Conservation (phyloP, 2,113 vertebrate genomes). For the Nibea albiflora region DNA sequence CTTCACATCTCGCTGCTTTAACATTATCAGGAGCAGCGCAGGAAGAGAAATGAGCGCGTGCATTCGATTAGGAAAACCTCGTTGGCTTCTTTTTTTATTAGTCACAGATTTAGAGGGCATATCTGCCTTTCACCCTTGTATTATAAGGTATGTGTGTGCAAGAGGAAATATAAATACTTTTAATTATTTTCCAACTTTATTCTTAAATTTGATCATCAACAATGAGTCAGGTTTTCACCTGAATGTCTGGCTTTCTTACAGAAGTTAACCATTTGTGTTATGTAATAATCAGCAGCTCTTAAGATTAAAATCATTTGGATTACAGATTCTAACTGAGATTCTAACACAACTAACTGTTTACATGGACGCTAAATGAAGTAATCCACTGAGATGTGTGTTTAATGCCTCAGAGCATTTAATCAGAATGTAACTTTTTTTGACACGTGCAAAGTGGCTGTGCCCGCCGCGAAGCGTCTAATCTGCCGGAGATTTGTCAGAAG, state of each 20-base stretch:
- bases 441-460: no score
- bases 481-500: no score
- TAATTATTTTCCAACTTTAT: background rate
- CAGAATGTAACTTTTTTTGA: no score
- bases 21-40: constrained; percentile 16
- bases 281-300: background rate
- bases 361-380: no score
- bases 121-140: constrained; percentile 6
- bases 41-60: background rate
- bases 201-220: background rate
- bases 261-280: background rate
- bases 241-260: background rate
- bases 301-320: no score
- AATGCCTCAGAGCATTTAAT: no score
- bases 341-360: no score
- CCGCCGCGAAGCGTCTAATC: no score
- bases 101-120: constrained; percentile 16
- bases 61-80: constrained; percentile 35
- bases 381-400: no score
- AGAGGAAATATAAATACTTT: background rate
- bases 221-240: no score
- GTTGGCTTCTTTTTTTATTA: constrained; percentile 18
- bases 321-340: no score
- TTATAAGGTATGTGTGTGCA: background rate
- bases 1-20: constrained; percentile 33